phyloP scores from a whole-genome alignment of 2,888 invertebrate genomes.

The Achlya flavicornis region DNA sequence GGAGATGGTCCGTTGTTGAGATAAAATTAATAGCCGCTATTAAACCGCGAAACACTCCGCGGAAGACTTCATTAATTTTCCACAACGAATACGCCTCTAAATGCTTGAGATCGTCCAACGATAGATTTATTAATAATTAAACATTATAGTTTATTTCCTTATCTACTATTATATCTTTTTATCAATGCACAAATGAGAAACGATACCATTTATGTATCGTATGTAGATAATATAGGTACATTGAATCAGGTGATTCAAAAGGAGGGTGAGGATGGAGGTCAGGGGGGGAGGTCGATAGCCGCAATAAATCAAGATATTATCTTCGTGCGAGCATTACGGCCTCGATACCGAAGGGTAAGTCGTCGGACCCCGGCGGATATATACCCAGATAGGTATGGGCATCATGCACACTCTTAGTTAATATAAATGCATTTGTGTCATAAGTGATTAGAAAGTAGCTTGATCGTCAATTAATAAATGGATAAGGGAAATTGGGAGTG shows the following conservation, averaged over 20 bases:
- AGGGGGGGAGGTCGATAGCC: conserved; percentile 62
- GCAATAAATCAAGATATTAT: conserved; percentile 81
- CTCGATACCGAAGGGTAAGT: conserved; percentile 72
- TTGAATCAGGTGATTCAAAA: conserved; percentile 43
- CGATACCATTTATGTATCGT: neutral
- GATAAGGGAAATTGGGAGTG: neutral
- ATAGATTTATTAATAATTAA: conserved; percentile 79
- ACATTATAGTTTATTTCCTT: conserved; percentile 53
- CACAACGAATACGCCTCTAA: conserved; percentile 72
- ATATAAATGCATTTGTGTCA: neutral
- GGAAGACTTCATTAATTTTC: conserved; percentile 82
- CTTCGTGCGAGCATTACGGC: conserved; percentile 71
- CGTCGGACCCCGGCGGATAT: conserved; percentile 51
- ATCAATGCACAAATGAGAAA: neutral
- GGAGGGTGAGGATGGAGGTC: conserved; percentile 23
- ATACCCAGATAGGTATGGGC: conserved; percentile 19
- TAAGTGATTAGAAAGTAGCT: neutral
- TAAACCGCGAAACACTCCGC: conserved; percentile 76
- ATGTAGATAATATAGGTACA: neutral
- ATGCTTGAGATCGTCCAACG: conserved; percentile 66
- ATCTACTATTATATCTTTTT: conserved; percentile 26
- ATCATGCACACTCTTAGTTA: conserved; percentile 26
- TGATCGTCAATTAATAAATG: neutral
- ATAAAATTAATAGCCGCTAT: conserved; percentile 80
- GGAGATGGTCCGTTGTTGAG: conserved; percentile 68